Base-by-base conservation (phyloP, 2,113 vertebrate species). In the Hippocampus guttulatus region DNA sequence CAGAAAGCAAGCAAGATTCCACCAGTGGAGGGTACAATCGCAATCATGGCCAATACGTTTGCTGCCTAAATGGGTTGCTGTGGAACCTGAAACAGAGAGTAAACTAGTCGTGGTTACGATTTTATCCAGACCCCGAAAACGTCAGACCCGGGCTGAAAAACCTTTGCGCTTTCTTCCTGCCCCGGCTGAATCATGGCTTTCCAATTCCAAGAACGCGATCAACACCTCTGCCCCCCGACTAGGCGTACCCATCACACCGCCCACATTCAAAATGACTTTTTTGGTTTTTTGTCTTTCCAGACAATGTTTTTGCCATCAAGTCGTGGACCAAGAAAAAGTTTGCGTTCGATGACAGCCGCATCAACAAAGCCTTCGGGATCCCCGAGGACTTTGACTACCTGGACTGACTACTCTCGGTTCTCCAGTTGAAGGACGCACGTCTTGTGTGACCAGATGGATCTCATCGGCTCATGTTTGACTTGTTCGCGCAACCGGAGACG, bases 281-380 rank as follows among this genome's bases (percentile, higher is more conserved):
- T n/a, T 21, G 41, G 49, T 64, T 21, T 5, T n/a, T 69, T 84
- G 88, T 86, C 81, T 38, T 90, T 85, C 72, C 92, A 98, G 97
- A 99, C 91, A 99, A 99, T 71, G 91, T 99, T 79, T 99, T 98
- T 83, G 91, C 96, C 69, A 92, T 98, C 81, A 99, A 97, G 90
- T 96, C 95, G 21, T 99, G 97, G 97, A 96, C 96, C 65, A 98
- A 97, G 88, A 95, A 93, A 89, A 99, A 97, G 86, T 99, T 98
- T 87, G 89, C 94, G 68, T 94, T 98, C 55, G 96, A 99, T 87
- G 94, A 96, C 80, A 91, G 87, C 81, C 93, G 90, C 81, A 94
- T 99, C 81, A 91, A 98, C 82, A 98, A 98, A 92, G 95, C 93
- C 47, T 98, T 99, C 85, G 96, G 96, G 85, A 98, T 99, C 84